Percentiles rank a stretch among this genome's conserved stretches.
Evolutionary conservation across 35 echinoderm and acorn worm genomes (phyloP).

Genomic region (Heliocidaris erythrogramma): DNA sequence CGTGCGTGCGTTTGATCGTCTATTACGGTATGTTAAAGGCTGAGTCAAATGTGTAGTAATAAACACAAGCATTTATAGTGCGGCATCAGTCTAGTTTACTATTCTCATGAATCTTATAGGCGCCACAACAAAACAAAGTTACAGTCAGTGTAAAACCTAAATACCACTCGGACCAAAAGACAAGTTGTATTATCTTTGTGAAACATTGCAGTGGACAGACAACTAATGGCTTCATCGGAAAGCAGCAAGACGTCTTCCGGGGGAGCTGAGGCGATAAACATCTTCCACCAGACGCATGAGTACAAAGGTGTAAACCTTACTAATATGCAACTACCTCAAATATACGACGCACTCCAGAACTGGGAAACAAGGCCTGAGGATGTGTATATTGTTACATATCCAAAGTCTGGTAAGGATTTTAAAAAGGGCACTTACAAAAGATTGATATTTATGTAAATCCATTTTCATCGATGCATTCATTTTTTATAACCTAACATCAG

Average conservation of each 20-base stretch:
- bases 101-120: too few relatives aligned
- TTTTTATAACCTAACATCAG: too few relatives aligned
- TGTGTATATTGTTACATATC: slow-evolving; percentile 40
- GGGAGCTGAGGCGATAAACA: background rate
- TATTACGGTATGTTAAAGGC: too few relatives aligned
- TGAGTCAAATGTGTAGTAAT: background rate
- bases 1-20: background rate
- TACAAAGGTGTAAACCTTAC: slow-evolving; percentile 18
- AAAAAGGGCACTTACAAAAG: background rate
- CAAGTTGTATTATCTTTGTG: too few relatives aligned
- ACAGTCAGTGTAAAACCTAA: too few relatives aligned
- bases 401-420: slow-evolving; percentile 10
- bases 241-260: background rate
- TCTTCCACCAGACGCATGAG: background rate
- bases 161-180: too few relatives aligned
- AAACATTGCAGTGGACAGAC: background rate
- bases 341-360: slow-evolving; percentile 12
- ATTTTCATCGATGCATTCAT: too few relatives aligned
- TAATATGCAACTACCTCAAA: background rate
- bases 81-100: too few relatives aligned
- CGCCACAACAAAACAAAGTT: too few relatives aligned
- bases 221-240: background rate
- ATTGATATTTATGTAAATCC: too few relatives aligned
- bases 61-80: too few relatives aligned
- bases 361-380: slow-evolving; percentile 8